Evolutionary conservation across 2,888 invertebrate species (phyloP).

Genomic region (Ichneumon xanthorius): DNA sequence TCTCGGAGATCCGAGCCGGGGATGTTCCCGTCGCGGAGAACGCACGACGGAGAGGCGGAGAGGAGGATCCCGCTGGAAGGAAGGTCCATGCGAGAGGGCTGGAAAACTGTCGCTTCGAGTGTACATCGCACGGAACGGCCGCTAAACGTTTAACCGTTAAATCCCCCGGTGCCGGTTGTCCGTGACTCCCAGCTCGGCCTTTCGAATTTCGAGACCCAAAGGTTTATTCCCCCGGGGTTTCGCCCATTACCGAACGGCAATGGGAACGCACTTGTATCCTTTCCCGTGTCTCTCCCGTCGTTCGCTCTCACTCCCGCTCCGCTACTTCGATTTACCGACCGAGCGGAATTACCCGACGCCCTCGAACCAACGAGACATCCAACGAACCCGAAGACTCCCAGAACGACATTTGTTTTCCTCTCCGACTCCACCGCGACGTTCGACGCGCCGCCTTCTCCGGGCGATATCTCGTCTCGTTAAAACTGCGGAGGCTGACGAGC

Average conservation of each 20-base stretch:
- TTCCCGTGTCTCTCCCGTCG: constrained; percentile 21
- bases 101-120: constrained; percentile 49
- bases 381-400: neutral
- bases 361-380: neutral
- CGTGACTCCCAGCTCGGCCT: constrained; percentile 16
- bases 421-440: neutral
- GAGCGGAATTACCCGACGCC: constrained; percentile 46
- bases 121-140: constrained; percentile 50
- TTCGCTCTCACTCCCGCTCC: constrained; percentile 30
- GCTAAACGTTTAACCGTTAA: constrained; percentile 68
- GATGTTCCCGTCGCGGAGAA: constrained; percentile 37
- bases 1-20: constrained; percentile 45
- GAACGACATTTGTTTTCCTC: neutral
- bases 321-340: constrained; percentile 58
- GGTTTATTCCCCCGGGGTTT: constrained; percentile 23
- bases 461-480: constrained; percentile 10
- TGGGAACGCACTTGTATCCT: constrained; percentile 17
- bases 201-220: constrained; percentile 60
- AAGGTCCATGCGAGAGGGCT: constrained; percentile 15
- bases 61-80: neutral
- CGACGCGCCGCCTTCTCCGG: neutral
- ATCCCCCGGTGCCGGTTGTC: constrained; percentile 51
- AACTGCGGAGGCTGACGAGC: neutral
- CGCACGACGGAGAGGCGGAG: constrained; percentile 24
- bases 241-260: constrained; percentile 45